Conservation (phyloP, 2,113 vertebrate genomes). For the Alectura lathami region DNA sequence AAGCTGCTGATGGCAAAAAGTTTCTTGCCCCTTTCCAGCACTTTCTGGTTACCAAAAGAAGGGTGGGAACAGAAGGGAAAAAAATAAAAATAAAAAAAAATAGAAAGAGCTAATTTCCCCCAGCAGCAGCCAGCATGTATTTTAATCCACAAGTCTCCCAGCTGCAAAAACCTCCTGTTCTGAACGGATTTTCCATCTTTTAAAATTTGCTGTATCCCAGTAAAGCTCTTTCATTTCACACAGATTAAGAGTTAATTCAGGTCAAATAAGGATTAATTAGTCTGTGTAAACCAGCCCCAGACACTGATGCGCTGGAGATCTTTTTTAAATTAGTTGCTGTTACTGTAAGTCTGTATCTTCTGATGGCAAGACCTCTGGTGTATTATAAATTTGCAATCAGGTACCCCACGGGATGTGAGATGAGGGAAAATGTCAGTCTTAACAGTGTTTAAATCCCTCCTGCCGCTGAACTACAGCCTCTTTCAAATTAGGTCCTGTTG, state of each 20-base stretch:
- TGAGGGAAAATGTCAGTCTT: conserved; percentile 73
- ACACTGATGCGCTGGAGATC: conserved; percentile 56
- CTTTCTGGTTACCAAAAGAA: background rate
- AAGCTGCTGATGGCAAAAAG: conserved; percentile 15
- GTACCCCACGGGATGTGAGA: conserved; percentile 68
- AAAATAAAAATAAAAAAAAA: background rate
- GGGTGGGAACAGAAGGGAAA: background rate
- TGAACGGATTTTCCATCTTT: conserved; percentile 35
- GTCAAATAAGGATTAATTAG: conserved; percentile 79
- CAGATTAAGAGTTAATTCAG: conserved; percentile 75
- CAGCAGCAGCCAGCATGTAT: background rate
- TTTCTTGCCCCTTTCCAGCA: conserved; percentile 1
- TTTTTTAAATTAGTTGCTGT: conserved; percentile 70
- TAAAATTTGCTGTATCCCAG: conserved; percentile 36
- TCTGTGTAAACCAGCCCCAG: conserved; percentile 65
- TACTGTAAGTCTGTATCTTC: conserved; percentile 65
- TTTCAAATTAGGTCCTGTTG: conserved; percentile 72
- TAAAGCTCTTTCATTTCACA: conserved; percentile 69
- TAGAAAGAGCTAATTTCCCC: background rate
- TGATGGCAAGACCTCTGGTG: conserved; percentile 64
- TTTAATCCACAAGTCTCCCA: conserved; percentile 36
- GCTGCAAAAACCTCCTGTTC: conserved; percentile 8
- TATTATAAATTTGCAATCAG: conserved; percentile 66
- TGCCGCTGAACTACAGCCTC: conserved; percentile 61
- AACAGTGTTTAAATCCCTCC: conserved; percentile 70